Base-by-base conservation (phyloP, 2,888 invertebrate genomes). In the Drosophila setosimentum region DNA sequence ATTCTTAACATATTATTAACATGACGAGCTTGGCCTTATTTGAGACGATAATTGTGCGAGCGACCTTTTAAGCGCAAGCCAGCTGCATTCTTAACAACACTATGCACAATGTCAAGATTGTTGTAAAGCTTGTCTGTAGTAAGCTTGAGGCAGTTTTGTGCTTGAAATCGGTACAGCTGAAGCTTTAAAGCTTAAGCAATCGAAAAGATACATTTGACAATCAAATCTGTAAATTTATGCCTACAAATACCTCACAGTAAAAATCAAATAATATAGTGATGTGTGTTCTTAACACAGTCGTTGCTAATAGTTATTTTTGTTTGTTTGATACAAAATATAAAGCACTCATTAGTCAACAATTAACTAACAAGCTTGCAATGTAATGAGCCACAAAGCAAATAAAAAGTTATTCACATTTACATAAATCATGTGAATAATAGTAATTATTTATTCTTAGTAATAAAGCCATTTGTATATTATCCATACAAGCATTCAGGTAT, bases 11-110 rank as follows among this genome's bases (percentile, higher is more conserved):
- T n/a, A 49, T 63, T 57, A 61, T 67, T 57, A 57, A 48, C 63
- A 67, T 33, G 37, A 35, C 32, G 58, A 64, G 64, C 68, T 76
- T 61, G 77, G 68, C 54, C 77, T 61, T 64, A 48, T 64, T 53
- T 27, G 18, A 51, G 27, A 27, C 37, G 21, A 13, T 45, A 21
- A 45, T 45, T 45, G 45, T 21, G 16, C 24, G n/a, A 27, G 3
- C 16, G n/a, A 42, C 16, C 42, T 42, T 42, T 16, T 16, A 35
- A 49, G 37, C 27, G 32, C 21, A 29, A n/a, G 30, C 30, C 45
- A n/a, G 13, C 30, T 48, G 53, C 61, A 61, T 18, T 30, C 8
- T 18, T 5, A 53, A n/a, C 18, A 24, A 48, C 13, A 27, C 13
- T 6, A 6, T n/a, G 29, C 29, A 27, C 27, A 29, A 5, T 54